Evolutionary conservation across 1,140 invertebrate genomes (phyloP), one percentile per base, ranked within the genome.

Genomic region (Brachystomella parvula): DNA sequence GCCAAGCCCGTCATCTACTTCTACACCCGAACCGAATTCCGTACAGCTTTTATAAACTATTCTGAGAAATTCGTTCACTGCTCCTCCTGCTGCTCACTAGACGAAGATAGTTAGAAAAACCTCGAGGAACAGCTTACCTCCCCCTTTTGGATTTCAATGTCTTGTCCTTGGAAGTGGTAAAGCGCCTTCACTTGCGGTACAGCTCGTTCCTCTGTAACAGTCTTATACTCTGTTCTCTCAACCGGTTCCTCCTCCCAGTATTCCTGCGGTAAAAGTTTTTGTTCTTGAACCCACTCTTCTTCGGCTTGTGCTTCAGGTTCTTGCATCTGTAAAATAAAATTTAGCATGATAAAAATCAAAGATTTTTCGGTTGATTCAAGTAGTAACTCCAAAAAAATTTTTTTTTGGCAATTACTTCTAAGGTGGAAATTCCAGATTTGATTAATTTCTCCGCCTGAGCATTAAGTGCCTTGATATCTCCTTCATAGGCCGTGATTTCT

Each of bases 111-210:
- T 29, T 6, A 12, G n/a, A 21, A 57, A 15, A 47, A 21, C 15
- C 21, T 56, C 53, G 6, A 15, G 17, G 21, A 28, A 53, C 17
- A n/a, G 53, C 76, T 76, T 73, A 89, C 86, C 79, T 96, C 93
- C 64, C 91, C 92, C 80, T 97, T 98, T 2, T 80, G 81, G 83
- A 96, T 92, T 28, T 86, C 84, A 80, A 97, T 92, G n/a, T 92
- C 93, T 75, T 96, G 91, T 0, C 94, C 94, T 70, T 83, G 87
- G 81, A 96, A 98, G 1, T 89, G 84, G 79, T 97, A 98, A 28
- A 95, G 78, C 49, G 82, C 82, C 65, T 80, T 88, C 21, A 96
- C 91, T 81, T 97, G 94, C 0, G 93, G 92, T 12, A 97, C 86
- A 65, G 88, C 81, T 64, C 88, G 81, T 71, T 94, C 89, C 77